phyloP scores from a whole-genome alignment of 2,888 invertebrate genomes.

The Dastarcus helophoroides region DNA sequence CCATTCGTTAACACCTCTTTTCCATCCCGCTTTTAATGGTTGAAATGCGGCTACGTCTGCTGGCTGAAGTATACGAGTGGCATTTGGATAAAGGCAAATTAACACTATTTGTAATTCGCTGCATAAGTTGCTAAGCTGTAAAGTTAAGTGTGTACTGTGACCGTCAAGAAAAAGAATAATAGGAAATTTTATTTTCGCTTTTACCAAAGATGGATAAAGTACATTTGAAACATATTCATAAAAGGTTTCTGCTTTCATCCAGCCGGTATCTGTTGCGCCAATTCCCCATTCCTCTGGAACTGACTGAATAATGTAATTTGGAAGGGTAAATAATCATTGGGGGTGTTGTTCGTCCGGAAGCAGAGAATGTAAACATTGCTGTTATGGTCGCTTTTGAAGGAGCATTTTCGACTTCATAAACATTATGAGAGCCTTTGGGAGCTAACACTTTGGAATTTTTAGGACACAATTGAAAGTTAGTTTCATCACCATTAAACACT shows the following conservation, averaged over 20 bases:
- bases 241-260: slow-evolving; percentile 12
- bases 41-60: slow-evolving; percentile 4
- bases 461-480: slow-evolving; percentile 4
- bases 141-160: slow-evolving; percentile 10
- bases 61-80: slow-evolving; percentile 6
- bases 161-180: slow-evolving; percentile 11
- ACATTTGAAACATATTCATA: neutral
- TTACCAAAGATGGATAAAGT: slow-evolving; percentile 28
- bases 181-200: slow-evolving; percentile 18
- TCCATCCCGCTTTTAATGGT: slow-evolving; percentile 4
- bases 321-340: slow-evolving; percentile 10
- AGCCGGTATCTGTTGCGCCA: slow-evolving; percentile 13
- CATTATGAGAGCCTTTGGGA: slow-evolving; percentile 12
- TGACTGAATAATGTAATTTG: slow-evolving; percentile 7
- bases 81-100: slow-evolving; percentile 3
- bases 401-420: slow-evolving; percentile 9
- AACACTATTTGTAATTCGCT: slow-evolving; percentile 3
- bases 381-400: slow-evolving; percentile 11
- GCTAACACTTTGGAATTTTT: slow-evolving; percentile 13
- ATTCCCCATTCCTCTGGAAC: slow-evolving; percentile 12
- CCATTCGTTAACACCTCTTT: slow-evolving; percentile 4
- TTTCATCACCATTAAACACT: slow-evolving; percentile 6
- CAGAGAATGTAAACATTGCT: slow-evolving; percentile 14
- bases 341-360: slow-evolving; percentile 7
- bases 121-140: slow-evolving; percentile 12